These are phyloP conservation scores for Blastobasis adustella DNA, from an alignment of 2,888 invertebrate genomes.

Conservation along the genomic window DNA sequence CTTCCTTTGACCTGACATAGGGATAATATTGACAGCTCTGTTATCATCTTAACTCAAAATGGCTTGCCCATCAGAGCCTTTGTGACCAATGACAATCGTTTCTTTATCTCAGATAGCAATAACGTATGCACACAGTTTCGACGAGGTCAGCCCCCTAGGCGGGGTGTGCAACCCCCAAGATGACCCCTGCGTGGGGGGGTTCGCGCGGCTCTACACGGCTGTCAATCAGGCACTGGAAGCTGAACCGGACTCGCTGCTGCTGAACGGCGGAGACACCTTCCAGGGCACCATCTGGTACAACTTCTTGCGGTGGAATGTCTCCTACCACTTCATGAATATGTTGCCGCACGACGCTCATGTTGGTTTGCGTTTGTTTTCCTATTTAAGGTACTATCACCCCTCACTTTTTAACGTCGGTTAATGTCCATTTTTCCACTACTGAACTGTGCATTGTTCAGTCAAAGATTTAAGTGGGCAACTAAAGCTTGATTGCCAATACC, in stretches of 20 bases:
- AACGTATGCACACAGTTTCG: slow-evolving; percentile 62
- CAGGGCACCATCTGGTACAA: slow-evolving; percentile 86
- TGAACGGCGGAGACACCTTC: slow-evolving; percentile 82
- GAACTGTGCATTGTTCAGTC: no score
- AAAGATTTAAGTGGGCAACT: no score
- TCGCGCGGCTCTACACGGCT: slow-evolving; percentile 78
- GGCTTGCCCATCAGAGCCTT: no score
- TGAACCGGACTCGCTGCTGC: slow-evolving; percentile 78
- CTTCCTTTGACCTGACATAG: no score
- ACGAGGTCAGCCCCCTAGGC: slow-evolving; percentile 73
- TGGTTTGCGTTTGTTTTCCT: slow-evolving; percentile 22
- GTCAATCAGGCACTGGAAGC: slow-evolving; percentile 55
- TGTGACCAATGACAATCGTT: no score
- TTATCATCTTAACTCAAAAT: no score
- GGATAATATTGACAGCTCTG: no score
- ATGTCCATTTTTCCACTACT: no score
- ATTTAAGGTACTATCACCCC: no score
- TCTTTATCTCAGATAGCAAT: no score
- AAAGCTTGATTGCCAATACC: no score
- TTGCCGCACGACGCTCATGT: slow-evolving; percentile 87
- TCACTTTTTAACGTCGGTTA: no score
- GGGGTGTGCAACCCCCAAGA: slow-evolving; percentile 67
- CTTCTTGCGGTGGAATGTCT: slow-evolving; percentile 82
- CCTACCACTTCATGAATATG: slow-evolving; percentile 83
- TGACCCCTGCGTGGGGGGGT: slow-evolving; percentile 79